These are phyloP conservation scores for Drosophila kanapiae DNA, from an alignment of 1,140 invertebrate species.

Conservation along the genomic window DNA sequence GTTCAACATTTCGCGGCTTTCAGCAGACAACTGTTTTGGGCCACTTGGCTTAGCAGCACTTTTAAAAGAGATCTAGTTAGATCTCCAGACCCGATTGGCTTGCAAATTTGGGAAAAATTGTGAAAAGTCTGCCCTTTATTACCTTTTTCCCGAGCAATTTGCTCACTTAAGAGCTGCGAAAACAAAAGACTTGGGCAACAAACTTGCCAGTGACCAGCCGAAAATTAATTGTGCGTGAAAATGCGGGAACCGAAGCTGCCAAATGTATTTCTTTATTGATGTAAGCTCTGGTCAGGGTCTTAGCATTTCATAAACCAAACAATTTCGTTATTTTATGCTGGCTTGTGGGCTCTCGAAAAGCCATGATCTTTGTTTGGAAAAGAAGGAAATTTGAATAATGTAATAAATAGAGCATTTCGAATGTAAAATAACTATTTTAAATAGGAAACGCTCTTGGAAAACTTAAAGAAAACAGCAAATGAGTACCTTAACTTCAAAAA, in stretches of 20 bases:
- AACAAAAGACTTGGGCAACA: slow-evolving; percentile 79
- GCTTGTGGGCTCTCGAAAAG: neutral
- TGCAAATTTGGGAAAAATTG: slow-evolving; percentile 24
- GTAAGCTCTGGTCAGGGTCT: neutral
- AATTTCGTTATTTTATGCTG: neutral
- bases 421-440: neutral
- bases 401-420: neutral
- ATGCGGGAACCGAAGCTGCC: slow-evolving; percentile 24
- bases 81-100: slow-evolving; percentile 1
- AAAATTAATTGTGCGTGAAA: slow-evolving; percentile 67
- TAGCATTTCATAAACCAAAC: neutral
- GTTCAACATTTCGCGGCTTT: slow-evolving; percentile 47
- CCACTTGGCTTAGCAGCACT: neutral
- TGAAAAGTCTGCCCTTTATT: neutral
- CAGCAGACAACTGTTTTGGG: slow-evolving; percentile 27
- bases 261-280: slow-evolving; percentile 5
- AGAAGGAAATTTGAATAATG: neutral
- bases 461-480: neutral
- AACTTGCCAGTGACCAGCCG: slow-evolving; percentile 36
- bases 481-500: neutral
- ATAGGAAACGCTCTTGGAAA: neutral
- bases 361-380: no score
- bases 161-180: slow-evolving; percentile 38
- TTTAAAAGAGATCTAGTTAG: slow-evolving; percentile 22
- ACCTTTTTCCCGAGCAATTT: slow-evolving; percentile 12